phyloP scores from a whole-genome alignment of 1,140 invertebrate genomes.

The Lasioglossum baleicum region DNA sequence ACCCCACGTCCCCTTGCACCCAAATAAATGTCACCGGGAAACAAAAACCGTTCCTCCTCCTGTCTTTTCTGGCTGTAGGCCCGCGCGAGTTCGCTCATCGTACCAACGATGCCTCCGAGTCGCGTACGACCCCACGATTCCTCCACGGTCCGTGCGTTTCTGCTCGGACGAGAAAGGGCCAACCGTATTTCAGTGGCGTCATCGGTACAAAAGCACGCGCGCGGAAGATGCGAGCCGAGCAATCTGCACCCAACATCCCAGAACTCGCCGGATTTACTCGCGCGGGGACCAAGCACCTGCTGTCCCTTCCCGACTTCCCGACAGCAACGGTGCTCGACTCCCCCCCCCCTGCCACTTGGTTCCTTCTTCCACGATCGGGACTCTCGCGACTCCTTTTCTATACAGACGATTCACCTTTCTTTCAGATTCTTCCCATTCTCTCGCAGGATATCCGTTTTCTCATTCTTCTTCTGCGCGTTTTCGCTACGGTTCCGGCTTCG shows the following conservation, averaged over 20 bases:
- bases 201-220: constrained; percentile 69
- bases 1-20: constrained; percentile 66
- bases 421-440: constrained; percentile 15
- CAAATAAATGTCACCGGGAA: constrained; percentile 79
- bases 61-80: constrained; percentile 52
- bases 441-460: neutral
- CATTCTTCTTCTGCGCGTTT: neutral
- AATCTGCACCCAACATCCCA: constrained; percentile 68
- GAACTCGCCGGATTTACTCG: constrained; percentile 76
- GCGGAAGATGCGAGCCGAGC: constrained; percentile 54
- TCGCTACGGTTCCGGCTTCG: constrained; percentile 35
- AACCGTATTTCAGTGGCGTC: constrained; percentile 73
- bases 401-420: neutral
- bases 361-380: constrained; percentile 37
- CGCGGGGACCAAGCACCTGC: constrained; percentile 79
- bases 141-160: constrained; percentile 7
- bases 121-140: constrained; percentile 29
- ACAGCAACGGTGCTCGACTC: constrained; percentile 40
- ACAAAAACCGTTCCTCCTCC: constrained; percentile 76
- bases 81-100: constrained; percentile 49
- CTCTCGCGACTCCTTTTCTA: constrained; percentile 13
- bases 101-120: constrained; percentile 31
- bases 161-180: constrained; percentile 54
- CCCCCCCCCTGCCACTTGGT: constrained; percentile 34
- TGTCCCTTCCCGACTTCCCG: constrained; percentile 71